Conservation (phyloP, 2,113 vertebrate species). For the Psilopogon haemacephalus region DNA sequence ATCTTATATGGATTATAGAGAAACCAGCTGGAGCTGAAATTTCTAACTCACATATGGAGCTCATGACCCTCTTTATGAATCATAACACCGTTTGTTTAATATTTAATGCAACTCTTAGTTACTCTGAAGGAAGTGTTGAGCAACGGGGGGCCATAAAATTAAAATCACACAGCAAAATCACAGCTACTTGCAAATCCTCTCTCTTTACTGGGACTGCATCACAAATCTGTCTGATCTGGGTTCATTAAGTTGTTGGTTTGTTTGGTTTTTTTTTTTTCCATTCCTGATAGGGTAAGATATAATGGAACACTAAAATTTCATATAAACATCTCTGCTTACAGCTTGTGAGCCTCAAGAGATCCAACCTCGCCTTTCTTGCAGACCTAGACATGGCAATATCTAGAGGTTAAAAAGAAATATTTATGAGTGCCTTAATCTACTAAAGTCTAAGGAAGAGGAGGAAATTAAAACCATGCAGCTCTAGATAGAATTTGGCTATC, state of each 20-base stretch:
- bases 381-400: background rate
- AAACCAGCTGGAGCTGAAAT: conserved; percentile 65
- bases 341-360: background rate
- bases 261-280: background rate
- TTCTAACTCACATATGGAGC: conserved; percentile 57
- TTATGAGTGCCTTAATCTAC: background rate
- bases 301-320: conserved; percentile 28
- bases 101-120: conserved; percentile 59
- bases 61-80: conserved; percentile 67
- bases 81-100: conserved; percentile 62
- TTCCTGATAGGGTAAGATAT: background rate
- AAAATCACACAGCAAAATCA: conserved; percentile 49
- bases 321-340: conserved; percentile 37
- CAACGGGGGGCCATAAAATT: conserved; percentile 51
- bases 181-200: conserved; percentile 22
- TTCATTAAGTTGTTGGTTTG: conserved; percentile 26
- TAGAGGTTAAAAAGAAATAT: background rate
- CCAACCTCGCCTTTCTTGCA: background rate
- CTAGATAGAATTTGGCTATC: background rate
- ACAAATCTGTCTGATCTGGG: conserved; percentile 30
- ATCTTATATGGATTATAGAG: conserved; percentile 55
- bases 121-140: conserved; percentile 35
- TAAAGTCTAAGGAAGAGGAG: background rate
- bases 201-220: conserved; percentile 28
- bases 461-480: background rate